phyloP scores from a whole-genome alignment of 2,113 vertebrate species.

The Hepsetus odoe region DNA sequence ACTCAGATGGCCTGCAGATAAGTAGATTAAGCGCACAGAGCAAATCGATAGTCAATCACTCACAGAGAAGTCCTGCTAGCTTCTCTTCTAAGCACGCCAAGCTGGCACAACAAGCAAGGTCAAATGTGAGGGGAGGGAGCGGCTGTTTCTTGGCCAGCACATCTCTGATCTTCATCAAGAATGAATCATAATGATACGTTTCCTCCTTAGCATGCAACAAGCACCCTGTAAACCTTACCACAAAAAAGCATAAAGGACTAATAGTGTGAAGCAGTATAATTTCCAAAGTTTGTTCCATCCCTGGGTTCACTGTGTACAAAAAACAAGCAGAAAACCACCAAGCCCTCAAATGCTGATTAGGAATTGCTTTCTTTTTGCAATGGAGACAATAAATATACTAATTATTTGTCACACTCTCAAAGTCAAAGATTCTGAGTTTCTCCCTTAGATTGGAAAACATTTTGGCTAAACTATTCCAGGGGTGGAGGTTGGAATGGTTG shows the following conservation, averaged over 20 bases:
- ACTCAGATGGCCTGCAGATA: constrained; percentile 60
- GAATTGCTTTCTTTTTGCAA: not conserved
- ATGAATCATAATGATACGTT: constrained; percentile 54
- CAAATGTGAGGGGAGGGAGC: not conserved
- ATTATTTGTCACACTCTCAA: not conserved
- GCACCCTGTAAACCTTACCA: not conserved
- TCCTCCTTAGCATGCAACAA: constrained; percentile 38
- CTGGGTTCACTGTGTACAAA: not conserved
- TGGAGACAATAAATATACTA: no score
- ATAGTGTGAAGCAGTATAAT: not conserved
- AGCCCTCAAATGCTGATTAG: not conserved
- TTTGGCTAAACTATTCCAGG: constrained; percentile 28
- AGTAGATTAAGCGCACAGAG: constrained; percentile 73
- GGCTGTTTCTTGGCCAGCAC: not conserved
- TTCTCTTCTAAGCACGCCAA: constrained; percentile 1
- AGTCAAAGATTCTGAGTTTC: not conserved
- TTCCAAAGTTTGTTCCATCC: not conserved
- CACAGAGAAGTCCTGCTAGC: constrained; percentile 51
- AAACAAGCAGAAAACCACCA: not conserved
- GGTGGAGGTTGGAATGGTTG: constrained; percentile 27
- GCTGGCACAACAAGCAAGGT: not conserved
- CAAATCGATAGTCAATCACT: constrained; percentile 79
- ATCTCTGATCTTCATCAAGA: constrained; percentile 58
- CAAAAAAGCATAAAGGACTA: not conserved
- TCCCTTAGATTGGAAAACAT: constrained; percentile 15